Percentiles rank a stretch among this genome's conserved stretches.
Evolutionary conservation across 2,888 invertebrate genomes (phyloP).

Genomic region (Seira musarum): DNA sequence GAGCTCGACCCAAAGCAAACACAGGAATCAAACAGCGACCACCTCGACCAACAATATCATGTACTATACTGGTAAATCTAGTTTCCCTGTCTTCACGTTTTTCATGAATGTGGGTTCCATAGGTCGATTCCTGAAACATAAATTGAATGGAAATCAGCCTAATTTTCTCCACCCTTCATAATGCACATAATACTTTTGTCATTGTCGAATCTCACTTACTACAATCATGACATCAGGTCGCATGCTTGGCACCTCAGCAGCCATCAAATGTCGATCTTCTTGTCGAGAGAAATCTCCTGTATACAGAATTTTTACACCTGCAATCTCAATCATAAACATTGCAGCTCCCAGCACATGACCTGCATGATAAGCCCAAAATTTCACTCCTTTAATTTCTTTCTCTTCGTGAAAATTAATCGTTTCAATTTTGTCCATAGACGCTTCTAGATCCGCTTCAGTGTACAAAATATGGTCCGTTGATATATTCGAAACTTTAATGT

Average conservation of each 20-base stretch:
- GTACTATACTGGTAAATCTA: slow-evolving; percentile 92
- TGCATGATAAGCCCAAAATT: slow-evolving; percentile 99
- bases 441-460: slow-evolving; percentile 96
- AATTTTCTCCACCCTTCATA: too few species aligned
- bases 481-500: slow-evolving; percentile 98
- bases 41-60: slow-evolving; percentile 97
- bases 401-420: slow-evolving; percentile 98
- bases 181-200: too few species aligned
- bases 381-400: slow-evolving; percentile 95
- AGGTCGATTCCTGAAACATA: slow-evolving; percentile 89
- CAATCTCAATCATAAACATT: slow-evolving; percentile 99
- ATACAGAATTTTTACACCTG: slow-evolving; percentile 96
- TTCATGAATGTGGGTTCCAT: slow-evolving; percentile 99
- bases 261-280: slow-evolving; percentile 99
- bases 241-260: slow-evolving; percentile 97
- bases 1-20: slow-evolving; percentile 97
- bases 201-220: too few species aligned
- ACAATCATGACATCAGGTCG: slow-evolving; percentile 98
- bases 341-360: slow-evolving; percentile 99
- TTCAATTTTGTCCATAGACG: slow-evolving; percentile 99
- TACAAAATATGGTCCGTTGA: slow-evolving; percentile 98
- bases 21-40: slow-evolving; percentile 98
- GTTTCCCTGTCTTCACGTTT: slow-evolving; percentile 96
- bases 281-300: slow-evolving; percentile 99
- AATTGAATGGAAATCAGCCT: too few species aligned